Conservation (phyloP, 2,797 vertebrate genomes). For the Psittacula derbiana region DNA sequence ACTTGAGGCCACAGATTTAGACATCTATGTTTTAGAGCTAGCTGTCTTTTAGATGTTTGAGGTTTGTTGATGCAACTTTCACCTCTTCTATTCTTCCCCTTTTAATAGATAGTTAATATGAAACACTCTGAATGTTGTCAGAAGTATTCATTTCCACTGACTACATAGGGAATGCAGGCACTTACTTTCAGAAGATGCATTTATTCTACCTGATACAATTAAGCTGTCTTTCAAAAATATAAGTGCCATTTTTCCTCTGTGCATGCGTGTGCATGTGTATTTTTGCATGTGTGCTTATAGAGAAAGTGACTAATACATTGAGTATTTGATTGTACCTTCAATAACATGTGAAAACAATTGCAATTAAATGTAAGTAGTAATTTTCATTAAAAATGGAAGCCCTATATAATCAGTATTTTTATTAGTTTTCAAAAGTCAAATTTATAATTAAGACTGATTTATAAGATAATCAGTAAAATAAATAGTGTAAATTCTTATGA, state of each 20-base stretch:
- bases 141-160: background rate
- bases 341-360: constrained; percentile 34
- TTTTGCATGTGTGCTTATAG: background rate
- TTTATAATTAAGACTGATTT: constrained; percentile 27
- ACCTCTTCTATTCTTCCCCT: background rate
- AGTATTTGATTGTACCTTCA: constrained; percentile 40
- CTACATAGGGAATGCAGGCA: background rate
- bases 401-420: constrained; percentile 29
- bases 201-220: background rate
- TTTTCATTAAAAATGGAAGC: constrained; percentile 38
- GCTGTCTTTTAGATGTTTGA: background rate
- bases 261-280: background rate
- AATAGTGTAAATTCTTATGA: background rate
- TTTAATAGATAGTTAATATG: background rate
- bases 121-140: background rate
- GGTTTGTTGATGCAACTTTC: background rate
- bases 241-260: background rate
- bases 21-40: background rate
- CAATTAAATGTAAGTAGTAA: constrained; percentile 38
- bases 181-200: background rate
- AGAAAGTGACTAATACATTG: background rate
- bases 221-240: constrained; percentile 17
- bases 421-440: constrained; percentile 35
- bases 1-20: background rate
- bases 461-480: background rate